Base-by-base conservation (phyloP, 30 jellyfish, hydroid and myxozoan species). In the Hydractinia symbiolongicarpus region DNA sequence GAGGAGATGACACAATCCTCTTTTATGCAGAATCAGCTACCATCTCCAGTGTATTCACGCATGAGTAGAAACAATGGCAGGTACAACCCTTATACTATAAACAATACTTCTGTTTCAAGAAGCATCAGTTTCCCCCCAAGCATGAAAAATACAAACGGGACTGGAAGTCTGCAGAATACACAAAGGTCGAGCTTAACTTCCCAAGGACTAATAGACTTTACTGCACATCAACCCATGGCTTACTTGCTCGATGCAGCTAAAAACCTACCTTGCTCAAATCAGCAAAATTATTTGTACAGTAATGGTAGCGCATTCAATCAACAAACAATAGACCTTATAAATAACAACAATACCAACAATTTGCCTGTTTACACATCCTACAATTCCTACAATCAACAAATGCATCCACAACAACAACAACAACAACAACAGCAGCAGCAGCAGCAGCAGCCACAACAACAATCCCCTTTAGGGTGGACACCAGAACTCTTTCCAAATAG, bases 381-480 rank as follows among this genome's bases (percentile, higher is more conserved):
- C 40, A 64, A 8, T 13, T n/a, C 19, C 40, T 64, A 64, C 74
- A 64, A 64, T 13, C 74, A 64, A 64, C 74, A 64, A 13, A 44
- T n/a, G 40, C 74, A 64, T n/a, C 74, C 19, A 64, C 74, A 64
- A 64, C 74, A 64, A 79, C 82, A 84, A 73, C 51, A 61, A 17
- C 56, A 50, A 67, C 76, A 72, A 60, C 90, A 72, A 19, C 90
- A 70, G n/a, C 86, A 67, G 53, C 82, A 81, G 73, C 73, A 86
- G 80, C 75, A 79, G 81, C 69, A 80, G 76, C 88, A 58, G 58
- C 73, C 17, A 79, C 73, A 86, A 86, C 75, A 80, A 81, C 88
- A 58, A 68, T 68, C 17, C 72, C 52, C 81, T 70, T 51, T 64
- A 64, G 19, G 6, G 2, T 64, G 74, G 74, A 64, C 74, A 64